Evolutionary conservation across 2,888 invertebrate species (phyloP), one percentile per base, ranked within the genome.

Genomic region (Epinotia ramella): DNA sequence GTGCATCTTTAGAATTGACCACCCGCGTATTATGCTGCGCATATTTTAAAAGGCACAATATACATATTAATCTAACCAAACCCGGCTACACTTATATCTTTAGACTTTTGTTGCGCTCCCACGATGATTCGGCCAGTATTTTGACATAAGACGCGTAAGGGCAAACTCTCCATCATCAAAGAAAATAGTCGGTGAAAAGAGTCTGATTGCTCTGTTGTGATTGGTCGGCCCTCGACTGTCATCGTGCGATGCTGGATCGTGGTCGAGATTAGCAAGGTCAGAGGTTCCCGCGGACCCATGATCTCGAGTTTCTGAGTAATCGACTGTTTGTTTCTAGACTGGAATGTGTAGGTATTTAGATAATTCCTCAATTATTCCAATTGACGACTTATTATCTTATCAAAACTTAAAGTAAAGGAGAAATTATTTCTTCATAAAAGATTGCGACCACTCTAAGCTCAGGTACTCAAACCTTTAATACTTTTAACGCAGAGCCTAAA

Each of bases 121-220:
- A 79, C 84, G 84, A 81, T 78, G 85, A 80, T 83, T 80, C 79
- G 82, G 81, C 83, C 67, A 18, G 28, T 70, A 70, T 70, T 70
- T 70, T 60, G 70, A 70, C 53, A 70, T 18, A 68, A 57, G 24
- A 59, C 68, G 57, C 46, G 13, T 18, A 53, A 78, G 81, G 79
- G 80, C 82, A 85, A 85, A 87, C 86, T 88, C 87, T 86, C 86
- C 84, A 87, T 89, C 89, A 88, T 90, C 87, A 88, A 89, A 89
- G 88, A 88, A 90, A 92, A 92, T 86, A 91, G 85, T 82, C 87
- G 84, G 84, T 90, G 88, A 90, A 91, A 84, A 85, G 88, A 85
- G 80, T 79, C 84, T 91, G 91, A 91, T 91, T 90, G 88, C 84
- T 82, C 77, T 87, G 87, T 88, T 88, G 84, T 88, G 87, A 86